phyloP scores from a whole-genome alignment of 2,113 vertebrate species.

The Hassar affinis region DNA sequence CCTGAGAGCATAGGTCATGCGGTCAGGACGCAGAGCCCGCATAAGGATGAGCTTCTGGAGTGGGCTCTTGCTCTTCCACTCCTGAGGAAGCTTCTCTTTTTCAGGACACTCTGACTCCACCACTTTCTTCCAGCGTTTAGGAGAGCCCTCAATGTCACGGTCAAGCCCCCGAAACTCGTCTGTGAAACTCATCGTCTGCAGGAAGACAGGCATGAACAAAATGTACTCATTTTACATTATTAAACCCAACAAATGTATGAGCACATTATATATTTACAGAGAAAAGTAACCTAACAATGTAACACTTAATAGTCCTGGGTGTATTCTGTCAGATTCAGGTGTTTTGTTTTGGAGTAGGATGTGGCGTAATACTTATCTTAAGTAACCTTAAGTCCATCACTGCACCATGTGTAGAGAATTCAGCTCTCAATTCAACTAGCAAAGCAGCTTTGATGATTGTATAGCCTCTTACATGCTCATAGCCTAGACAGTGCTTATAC shows the following conservation, averaged over 20 bases:
- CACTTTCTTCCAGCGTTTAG: conserved; percentile 73
- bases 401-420: background rate
- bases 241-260: background rate
- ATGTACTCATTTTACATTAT: background rate
- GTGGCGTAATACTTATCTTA: too few relatives aligned
- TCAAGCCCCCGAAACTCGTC: conserved; percentile 76
- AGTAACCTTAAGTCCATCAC: too few relatives aligned
- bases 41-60: conserved; percentile 75
- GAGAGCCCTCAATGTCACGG: conserved; percentile 75
- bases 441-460: background rate
- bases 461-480: background rate
- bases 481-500: too few relatives aligned
- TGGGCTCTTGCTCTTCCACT: conserved; percentile 74
- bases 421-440: background rate
- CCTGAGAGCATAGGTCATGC: conserved; percentile 74
- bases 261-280: background rate
- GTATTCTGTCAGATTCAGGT: background rate
- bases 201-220: background rate
- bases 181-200: conserved; percentile 71
- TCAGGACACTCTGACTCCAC: conserved; percentile 75
- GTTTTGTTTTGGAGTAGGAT: too few relatives aligned
- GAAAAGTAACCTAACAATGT: background rate
- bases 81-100: conserved; percentile 75
- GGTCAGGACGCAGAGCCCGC: conserved; percentile 68
- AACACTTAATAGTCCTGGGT: background rate